Conservation (phyloP, 2,888 invertebrate genomes). For the Melinaea marsaeus region DNA sequence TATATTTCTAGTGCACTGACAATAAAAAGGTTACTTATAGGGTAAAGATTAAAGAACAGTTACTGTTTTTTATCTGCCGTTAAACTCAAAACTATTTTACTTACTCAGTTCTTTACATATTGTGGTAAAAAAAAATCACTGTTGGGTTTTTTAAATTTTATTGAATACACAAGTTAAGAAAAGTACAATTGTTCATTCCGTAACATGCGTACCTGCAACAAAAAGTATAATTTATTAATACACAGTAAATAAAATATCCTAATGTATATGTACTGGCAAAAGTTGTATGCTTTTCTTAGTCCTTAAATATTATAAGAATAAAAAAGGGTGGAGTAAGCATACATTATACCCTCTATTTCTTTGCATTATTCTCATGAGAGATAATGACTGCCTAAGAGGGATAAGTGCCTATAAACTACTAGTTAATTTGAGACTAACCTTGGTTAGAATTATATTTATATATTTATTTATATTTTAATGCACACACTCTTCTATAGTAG, state of each 20-base stretch:
- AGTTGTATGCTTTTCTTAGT: conserved; percentile 58
- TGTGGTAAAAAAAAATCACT: conserved; percentile 22
- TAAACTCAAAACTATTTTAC: too few species aligned
- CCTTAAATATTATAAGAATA: conserved; percentile 42
- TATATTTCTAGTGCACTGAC: too few species aligned
- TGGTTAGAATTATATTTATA: too few species aligned
- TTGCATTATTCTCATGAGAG: conserved; percentile 58
- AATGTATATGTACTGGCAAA: background rate
- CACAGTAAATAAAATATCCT: too few species aligned
- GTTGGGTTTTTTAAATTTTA: conserved; percentile 58
- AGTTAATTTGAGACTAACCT: too few species aligned
- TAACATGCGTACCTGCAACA: conserved; percentile 64
- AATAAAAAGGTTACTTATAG: too few species aligned
- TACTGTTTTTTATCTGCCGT: too few species aligned
- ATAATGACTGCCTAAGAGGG: conserved; percentile 71
- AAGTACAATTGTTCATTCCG: conserved; percentile 39
- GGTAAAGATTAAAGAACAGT: too few species aligned
- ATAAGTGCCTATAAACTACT: conserved; percentile 7
- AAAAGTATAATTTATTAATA: conserved; percentile 27
- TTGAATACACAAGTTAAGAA: conserved; percentile 58
- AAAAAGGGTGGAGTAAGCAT: conserved; percentile 63
- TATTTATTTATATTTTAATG: too few species aligned
- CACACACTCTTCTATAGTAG: too few species aligned
- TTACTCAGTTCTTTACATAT: background rate
- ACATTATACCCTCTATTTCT: conserved; percentile 68